phyloP scores from a whole-genome alignment of 2,888 invertebrate genomes.

The Steromphala cineraria region DNA sequence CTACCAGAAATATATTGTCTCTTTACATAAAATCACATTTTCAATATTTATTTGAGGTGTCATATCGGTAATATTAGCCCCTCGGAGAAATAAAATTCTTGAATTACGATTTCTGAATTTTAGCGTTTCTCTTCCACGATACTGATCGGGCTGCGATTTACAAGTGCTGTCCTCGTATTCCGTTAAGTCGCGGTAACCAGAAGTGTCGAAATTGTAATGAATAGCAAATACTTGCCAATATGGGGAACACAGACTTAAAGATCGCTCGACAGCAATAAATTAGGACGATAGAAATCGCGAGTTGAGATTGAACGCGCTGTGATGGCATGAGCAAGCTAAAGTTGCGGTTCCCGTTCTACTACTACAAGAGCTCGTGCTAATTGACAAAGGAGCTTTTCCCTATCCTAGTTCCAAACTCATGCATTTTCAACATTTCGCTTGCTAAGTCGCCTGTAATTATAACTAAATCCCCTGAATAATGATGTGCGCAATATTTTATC shows the following conservation, averaged over 20 bases:
- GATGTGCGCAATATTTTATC: constrained; percentile 22
- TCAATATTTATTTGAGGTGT: no score
- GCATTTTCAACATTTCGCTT: constrained; percentile 24
- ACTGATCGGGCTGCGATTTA: neutral
- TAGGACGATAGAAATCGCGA: constrained; percentile 12
- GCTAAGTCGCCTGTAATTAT: constrained; percentile 32
- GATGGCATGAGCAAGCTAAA: neutral
- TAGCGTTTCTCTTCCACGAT: neutral
- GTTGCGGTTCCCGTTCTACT: neutral
- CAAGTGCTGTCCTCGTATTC: constrained; percentile 10
- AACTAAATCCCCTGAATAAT: constrained; percentile 27
- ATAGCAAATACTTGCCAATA: constrained; percentile 23
- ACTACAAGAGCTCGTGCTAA: constrained; percentile 4
- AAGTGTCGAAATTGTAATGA: constrained; percentile 25
- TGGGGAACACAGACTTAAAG: neutral
- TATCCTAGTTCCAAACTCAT: constrained; percentile 16
- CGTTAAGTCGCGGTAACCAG: neutral
- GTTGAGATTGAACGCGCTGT: neutral
- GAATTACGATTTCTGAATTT: neutral
- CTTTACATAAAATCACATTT: neutral
- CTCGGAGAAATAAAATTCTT: no score
- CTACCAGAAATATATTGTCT: neutral
- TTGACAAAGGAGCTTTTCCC: constrained; percentile 11
- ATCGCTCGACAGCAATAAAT: constrained; percentile 20
- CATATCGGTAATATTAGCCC: no score